Evolutionary conservation across 2,113 vertebrate species (phyloP).

Genomic region (Sialia sialis): DNA sequence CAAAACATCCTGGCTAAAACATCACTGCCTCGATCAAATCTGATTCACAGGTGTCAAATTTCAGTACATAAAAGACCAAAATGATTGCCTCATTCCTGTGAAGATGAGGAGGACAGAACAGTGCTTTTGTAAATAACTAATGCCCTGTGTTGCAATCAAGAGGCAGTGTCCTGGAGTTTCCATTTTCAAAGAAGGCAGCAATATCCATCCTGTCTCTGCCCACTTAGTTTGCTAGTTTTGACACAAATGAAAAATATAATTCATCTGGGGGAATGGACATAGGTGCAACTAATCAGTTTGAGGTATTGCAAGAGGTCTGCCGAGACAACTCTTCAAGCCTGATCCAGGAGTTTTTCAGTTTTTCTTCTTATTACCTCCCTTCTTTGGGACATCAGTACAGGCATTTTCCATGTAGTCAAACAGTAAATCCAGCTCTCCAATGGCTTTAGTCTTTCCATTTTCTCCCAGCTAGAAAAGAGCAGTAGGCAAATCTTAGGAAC

Average conservation of each 20-base stretch:
- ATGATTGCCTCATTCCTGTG: background rate
- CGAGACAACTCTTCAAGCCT: background rate
- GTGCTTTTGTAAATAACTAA: background rate
- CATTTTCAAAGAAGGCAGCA: background rate
- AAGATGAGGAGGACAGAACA: background rate
- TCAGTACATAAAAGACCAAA: background rate
- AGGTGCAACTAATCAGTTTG: background rate
- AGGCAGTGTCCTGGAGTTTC: background rate
- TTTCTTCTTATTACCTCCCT: constrained; percentile 5
- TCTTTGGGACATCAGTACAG: constrained; percentile 41
- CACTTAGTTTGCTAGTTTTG: background rate
- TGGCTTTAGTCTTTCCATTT: constrained; percentile 74
- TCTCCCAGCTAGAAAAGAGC: constrained; percentile 67
- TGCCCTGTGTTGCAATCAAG: background rate
- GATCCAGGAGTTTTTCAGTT: background rate
- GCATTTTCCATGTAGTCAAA: constrained; percentile 53
- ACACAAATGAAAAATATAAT: background rate
- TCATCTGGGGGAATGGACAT: background rate
- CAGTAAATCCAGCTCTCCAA: constrained; percentile 79
- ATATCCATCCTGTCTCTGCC: background rate
- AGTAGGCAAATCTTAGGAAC: background rate
- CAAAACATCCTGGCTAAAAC: background rate
- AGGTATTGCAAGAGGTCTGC: background rate
- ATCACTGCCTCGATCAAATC: background rate
- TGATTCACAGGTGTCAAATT: background rate